A percentile compares a stretch with the other conserved stretches of the same genome.
Evolutionary conservation across 2,113 vertebrate genomes (phyloP).

Genomic region (Myxocyprinus asiaticus): DNA sequence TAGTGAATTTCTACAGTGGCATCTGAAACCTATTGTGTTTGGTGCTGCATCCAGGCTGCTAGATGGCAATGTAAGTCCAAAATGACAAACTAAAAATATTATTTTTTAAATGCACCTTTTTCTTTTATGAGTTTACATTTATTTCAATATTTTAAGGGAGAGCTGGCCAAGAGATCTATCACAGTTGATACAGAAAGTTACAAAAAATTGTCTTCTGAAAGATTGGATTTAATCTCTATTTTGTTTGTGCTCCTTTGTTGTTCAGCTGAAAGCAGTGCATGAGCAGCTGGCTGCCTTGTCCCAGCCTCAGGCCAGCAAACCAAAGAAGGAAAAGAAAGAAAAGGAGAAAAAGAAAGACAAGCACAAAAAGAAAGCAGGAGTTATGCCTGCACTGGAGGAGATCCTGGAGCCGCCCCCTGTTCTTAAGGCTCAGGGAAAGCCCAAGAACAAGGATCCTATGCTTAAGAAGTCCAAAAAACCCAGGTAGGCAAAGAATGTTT

Average conservation of each 20-base stretch:
- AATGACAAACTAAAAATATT: too few relatives aligned
- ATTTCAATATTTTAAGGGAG: too few relatives aligned
- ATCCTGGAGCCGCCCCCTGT: conserved; percentile 78
- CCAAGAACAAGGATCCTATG: conserved; percentile 70
- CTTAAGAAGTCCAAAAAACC: conserved; percentile 89
- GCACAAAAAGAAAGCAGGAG: conserved; percentile 84
- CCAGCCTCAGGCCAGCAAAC: conserved; percentile 97
- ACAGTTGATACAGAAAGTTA: too few relatives aligned
- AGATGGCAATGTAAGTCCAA: too few relatives aligned
- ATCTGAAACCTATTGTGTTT: too few relatives aligned
- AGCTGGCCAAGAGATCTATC: too few relatives aligned
- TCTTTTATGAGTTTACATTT: too few relatives aligned
- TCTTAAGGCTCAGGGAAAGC: conserved; percentile 75
- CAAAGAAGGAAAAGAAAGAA: conserved; percentile 87
- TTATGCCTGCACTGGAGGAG: conserved; percentile 73
- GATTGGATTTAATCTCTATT: background rate
- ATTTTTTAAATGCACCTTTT: too few relatives aligned
- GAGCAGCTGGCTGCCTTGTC: conserved; percentile 97
- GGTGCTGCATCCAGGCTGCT: too few relatives aligned
- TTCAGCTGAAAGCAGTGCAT: conserved; percentile 95
- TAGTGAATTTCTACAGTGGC: too few relatives aligned
- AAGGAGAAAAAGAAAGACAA: conserved; percentile 89
- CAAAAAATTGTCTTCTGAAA: too few relatives aligned
- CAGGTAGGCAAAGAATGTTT: conserved; percentile 64
- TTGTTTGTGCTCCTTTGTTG: conserved; percentile 38